Evolutionary conservation across 2,888 invertebrate species (phyloP), one percentile per base, ranked within the genome.

Genomic region (Nomada goodeniana): DNA sequence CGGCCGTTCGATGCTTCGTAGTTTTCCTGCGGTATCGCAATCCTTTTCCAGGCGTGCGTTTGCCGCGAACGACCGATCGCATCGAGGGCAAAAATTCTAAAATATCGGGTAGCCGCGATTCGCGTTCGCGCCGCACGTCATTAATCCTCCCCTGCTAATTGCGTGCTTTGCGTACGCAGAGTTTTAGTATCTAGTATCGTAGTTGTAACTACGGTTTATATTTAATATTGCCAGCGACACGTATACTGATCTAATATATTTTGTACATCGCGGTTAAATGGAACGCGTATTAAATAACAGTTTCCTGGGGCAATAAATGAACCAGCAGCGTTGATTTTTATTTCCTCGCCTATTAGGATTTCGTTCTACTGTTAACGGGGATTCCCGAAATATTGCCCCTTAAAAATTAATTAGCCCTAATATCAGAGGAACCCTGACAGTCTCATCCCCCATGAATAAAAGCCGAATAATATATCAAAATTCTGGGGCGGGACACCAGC

Each of bases 11-110:
- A 67, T 69, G 57, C 42, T 10, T 36, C 20, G 23, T n/a, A 57
- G 65, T 60, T 57, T 73, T 76, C 15, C 29, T 61, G 70, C 36
- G 52, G 23, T 13, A 52, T 60, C 44, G 18, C 52, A 36, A 70
- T 57, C 55, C 15, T 44, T 69, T 44, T 4, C 7, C 23, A 26
- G 11, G 67, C 20, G 10, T 10, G 11, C 69, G 26, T 36, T 65
- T 23, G 69, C 18, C 42, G 4, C 7, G 47, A 50, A 64, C 50
- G 50, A 23, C 0, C 15, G 70, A 59, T 42, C 68, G 42, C 3
- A 23, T 13, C 29, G 52, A n/a, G 67, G 13, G 55, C 55, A 23
- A 68, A 20, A 44, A 26, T 69, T 59, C 57, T 44, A 26, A 69
- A 15, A 53, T 53, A 67, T 50, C 13, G 13, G 15, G 69, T 47